Evolutionary conservation across 2,113 vertebrate species (phyloP).

Genomic region (Rynchops niger): DNA sequence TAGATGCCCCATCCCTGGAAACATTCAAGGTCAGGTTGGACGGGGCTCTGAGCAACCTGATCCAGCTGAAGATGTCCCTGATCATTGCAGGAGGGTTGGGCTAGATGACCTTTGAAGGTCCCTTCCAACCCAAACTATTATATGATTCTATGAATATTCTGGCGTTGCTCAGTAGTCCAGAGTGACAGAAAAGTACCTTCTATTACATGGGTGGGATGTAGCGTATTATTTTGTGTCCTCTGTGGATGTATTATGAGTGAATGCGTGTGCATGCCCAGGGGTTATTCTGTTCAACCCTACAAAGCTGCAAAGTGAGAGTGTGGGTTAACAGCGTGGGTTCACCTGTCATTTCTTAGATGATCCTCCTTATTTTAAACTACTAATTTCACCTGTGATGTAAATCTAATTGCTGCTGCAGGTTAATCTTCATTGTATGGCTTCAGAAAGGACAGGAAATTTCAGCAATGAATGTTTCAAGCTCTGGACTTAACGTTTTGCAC

Average conservation of each 20-base stretch:
- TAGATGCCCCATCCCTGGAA: not conserved
- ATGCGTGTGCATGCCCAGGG: accelerated
- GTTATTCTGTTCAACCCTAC: not conserved
- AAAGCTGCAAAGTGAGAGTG: not conserved
- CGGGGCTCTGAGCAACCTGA: not conserved
- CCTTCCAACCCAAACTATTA: not conserved
- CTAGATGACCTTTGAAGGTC: not conserved
- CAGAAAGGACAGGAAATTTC: not conserved
- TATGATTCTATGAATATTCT: not conserved
- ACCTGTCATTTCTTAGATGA: not conserved
- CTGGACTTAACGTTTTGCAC: not conserved
- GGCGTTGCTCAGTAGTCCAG: not conserved
- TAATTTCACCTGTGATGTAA: not conserved
- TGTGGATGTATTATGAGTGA: not conserved
- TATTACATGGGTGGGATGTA: not conserved
- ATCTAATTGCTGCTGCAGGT: not conserved
- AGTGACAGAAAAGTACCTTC: not conserved
- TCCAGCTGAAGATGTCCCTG: not conserved
- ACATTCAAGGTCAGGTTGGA: not conserved
- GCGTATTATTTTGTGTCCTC: not conserved
- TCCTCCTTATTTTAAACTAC: not conserved
- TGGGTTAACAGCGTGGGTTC: accelerated
- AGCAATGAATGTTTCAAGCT: not conserved
- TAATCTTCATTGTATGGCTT: not conserved
- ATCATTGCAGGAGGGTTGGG: not conserved